Conservation (phyloP, 2,797 vertebrate genomes). For the Anas flavirostris region DNA sequence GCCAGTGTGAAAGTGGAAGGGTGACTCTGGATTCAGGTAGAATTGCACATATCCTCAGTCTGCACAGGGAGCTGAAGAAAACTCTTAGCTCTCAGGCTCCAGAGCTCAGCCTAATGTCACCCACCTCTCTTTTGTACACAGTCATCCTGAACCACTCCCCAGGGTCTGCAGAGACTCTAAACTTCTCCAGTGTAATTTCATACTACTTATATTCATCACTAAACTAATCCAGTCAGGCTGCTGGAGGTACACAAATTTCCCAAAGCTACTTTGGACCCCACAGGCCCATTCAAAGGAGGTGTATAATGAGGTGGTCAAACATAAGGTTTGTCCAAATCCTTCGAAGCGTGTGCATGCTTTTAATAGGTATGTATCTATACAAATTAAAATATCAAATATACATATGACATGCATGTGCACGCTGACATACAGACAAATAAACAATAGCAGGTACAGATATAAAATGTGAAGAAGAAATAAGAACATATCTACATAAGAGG, state of each 20-base stretch:
- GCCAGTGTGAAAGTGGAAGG: background rate
- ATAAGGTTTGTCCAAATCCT: fast-evolving
- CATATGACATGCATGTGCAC: too few relatives aligned
- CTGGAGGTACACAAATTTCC: background rate
- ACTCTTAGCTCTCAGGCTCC: background rate
- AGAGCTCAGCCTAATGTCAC: background rate
- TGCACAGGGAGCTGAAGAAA: background rate
- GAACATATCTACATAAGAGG: background rate
- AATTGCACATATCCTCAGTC: background rate
- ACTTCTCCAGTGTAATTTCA: background rate
- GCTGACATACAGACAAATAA: background rate
- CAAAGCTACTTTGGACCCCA: background rate
- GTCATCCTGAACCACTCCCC: background rate
- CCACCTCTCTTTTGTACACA: background rate
- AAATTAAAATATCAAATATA: background rate
- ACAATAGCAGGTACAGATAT: background rate
- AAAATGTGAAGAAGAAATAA: background rate
- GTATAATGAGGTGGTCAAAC: background rate
- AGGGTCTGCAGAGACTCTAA: background rate
- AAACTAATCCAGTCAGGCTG: background rate
- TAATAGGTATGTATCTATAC: background rate
- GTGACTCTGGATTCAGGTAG: background rate
- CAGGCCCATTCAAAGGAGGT: background rate
- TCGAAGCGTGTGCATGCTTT: background rate
- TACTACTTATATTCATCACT: background rate